These are phyloP conservation scores for Phengaris alcon DNA, from an alignment of 2,888 invertebrate species.

Conservation along the genomic window DNA sequence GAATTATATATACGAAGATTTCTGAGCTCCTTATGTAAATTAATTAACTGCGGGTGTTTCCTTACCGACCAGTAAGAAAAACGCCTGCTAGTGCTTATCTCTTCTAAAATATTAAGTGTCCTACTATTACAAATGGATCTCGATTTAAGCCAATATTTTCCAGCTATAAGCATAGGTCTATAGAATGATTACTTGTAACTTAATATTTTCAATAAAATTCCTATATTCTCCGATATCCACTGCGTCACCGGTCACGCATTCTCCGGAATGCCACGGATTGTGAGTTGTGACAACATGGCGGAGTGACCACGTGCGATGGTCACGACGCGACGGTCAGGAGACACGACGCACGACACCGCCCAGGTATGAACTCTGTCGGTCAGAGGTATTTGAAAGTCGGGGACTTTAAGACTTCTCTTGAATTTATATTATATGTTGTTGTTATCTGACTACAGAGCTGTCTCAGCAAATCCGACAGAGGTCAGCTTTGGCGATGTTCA, in stretches of 20 bases:
- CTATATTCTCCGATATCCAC: neutral
- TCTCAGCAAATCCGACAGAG: too few species aligned
- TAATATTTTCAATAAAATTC: neutral
- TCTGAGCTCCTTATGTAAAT: too few species aligned
- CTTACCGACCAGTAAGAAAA: too few species aligned
- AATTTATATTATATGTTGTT: too few species aligned
- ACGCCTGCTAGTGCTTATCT: too few species aligned
- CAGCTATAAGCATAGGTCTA: slow-evolving; percentile 2
- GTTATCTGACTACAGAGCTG: too few species aligned
- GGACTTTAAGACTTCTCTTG: neutral
- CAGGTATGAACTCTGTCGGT: neutral
- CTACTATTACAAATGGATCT: too few species aligned
- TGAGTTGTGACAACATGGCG: slow-evolving; percentile 35
- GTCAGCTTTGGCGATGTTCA: too few species aligned
- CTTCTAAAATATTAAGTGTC: too few species aligned
- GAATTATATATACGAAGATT: too few species aligned
- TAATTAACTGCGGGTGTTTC: too few species aligned
- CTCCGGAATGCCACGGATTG: neutral
- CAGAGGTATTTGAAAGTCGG: neutral
- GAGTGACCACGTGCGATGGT: slow-evolving; percentile 62
- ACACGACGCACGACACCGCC: slow-evolving; percentile 39
- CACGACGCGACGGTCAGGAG: slow-evolving; percentile 48
- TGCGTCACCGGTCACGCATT: neutral
- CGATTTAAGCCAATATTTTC: slow-evolving; percentile 29
- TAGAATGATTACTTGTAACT: neutral